Evolutionary conservation across 2,113 vertebrate genomes (phyloP), one percentile per base, ranked within the genome.

Genomic region (Hucho hucho): DNA sequence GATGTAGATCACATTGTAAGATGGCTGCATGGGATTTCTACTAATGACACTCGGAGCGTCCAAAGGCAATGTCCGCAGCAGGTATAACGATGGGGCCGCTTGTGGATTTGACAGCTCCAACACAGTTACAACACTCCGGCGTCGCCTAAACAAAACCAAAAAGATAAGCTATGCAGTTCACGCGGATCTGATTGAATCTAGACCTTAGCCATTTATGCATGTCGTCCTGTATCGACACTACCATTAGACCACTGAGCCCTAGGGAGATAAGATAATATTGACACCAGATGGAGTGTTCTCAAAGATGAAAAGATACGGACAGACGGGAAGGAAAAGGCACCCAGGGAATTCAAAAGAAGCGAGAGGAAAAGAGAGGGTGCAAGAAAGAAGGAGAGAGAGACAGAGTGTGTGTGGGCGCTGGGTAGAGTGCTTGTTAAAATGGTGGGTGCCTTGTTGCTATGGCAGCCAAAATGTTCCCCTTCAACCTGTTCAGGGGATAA

Each of bases 361-460:
- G 18, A 28, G 12, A 37, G 25, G 28, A 65, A 28, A 22, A 29
- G 20, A 43, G 28, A 43, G 20, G 32, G 2, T 6, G 25, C 24
- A 64, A 20, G 18, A 56, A 4, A 6, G 49, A 18, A 16, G 47
- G 24, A 25, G 18, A 56, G 73, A 25, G 56, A 37, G 12, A 26
- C 13, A 64, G 61, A 63, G 61, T 25, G 22, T 63, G 64, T 28
- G 64, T 65, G 14, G 64, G 64, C 24, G 25, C 24, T 65, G 0
- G 49, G 64, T 67, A 6, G 28, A 69, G 47, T 25, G n/a, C 65
- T 18, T 26, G 53, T 26, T 61, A 69, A 65, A 79, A 14, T 37
- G 64, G 70, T 4, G 58, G n/a, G 49, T 20, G 70, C 73, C 26
- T 12, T 24, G 83, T 82, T 81, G 73, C 64, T 79, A 85, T 82